Conservation (phyloP, 1,140 invertebrate species). For the Helicoverpa zea region DNA sequence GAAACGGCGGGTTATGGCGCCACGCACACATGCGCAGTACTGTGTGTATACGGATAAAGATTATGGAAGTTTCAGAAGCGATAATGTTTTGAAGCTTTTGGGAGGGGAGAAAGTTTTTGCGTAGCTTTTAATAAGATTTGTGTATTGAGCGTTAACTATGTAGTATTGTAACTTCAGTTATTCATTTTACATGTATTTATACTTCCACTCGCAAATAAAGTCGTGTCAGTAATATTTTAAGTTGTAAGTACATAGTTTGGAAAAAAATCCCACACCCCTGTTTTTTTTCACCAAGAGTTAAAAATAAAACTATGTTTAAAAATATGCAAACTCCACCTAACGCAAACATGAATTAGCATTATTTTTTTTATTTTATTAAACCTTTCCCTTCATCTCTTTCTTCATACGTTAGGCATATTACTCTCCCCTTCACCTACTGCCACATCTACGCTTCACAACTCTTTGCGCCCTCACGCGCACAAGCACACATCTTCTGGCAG, state of each 20-base stretch:
- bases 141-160: background rate
- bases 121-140: background rate
- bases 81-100: background rate
- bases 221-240: too few species aligned
- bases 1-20: conserved; percentile 81
- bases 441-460: conserved; percentile 28
- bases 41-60: conserved; percentile 65
- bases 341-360: too few species aligned
- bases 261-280: too few species aligned
- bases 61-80: conserved; percentile 42
- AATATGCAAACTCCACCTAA: too few species aligned
- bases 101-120: background rate
- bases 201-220: too few species aligned
- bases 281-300: too few species aligned
- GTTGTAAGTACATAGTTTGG: too few species aligned
- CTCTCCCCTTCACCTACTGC: background rate
- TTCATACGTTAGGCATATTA: too few species aligned
- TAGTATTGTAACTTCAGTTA: background rate
- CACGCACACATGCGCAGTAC: conserved; percentile 81
- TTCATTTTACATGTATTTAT: too few species aligned
- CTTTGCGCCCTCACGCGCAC: conserved; percentile 65
- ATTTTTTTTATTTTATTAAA: too few species aligned
- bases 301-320: too few species aligned
- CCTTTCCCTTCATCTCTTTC: too few species aligned
- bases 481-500: conserved; percentile 67